These are phyloP conservation scores for Gallinago solitaria DNA, from an alignment of 2,797 vertebrate genomes.

Conservation along the genomic window DNA sequence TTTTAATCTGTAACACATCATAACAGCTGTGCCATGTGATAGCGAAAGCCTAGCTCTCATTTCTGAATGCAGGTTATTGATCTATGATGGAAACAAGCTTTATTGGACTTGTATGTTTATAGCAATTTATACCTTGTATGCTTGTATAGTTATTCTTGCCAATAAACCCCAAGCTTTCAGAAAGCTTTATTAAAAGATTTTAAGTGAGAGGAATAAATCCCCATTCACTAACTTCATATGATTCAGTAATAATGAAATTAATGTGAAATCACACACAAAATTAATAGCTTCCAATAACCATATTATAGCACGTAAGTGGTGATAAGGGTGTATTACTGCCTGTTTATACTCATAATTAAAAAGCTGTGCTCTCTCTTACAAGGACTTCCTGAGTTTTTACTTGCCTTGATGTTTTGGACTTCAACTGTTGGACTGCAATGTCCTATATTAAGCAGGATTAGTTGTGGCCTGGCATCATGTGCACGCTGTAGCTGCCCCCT, in stretches of 20 bases:
- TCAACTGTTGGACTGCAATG: neutral
- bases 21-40: neutral
- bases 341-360: neutral
- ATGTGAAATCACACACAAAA: neutral
- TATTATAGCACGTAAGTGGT: neutral
- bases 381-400: neutral
- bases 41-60: neutral
- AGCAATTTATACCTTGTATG: neutral
- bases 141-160: neutral
- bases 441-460: neutral
- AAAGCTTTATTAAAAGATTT: neutral
- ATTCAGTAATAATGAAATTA: neutral
- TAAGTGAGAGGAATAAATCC: neutral
- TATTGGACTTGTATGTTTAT: neutral
- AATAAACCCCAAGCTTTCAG: neutral
- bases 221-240: neutral
- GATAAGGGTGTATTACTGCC: neutral
- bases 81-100: neutral
- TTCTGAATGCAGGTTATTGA: neutral
- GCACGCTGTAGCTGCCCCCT: fast-evolving
- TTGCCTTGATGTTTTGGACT: neutral
- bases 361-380: neutral
- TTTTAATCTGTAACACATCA: neutral
- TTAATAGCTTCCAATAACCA: neutral
- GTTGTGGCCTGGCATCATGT: fast-evolving